Conservation (phyloP, 2,797 vertebrate species). For the Xenentodon cancila region DNA sequence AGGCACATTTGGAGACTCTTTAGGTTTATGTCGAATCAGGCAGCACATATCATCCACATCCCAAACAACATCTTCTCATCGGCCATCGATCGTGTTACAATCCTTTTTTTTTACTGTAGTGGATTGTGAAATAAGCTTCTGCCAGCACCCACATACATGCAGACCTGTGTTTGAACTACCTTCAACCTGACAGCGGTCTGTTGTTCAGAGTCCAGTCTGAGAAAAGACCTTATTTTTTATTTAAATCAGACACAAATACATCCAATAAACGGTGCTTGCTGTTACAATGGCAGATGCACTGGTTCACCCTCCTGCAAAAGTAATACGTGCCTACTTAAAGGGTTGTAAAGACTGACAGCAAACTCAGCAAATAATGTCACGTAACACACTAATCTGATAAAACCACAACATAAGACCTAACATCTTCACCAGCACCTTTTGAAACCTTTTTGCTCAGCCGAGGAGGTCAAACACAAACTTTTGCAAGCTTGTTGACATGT, state of each 20-base stretch:
- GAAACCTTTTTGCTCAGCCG: neutral
- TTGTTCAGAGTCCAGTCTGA: conserved; percentile 39
- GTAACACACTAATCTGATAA: neutral
- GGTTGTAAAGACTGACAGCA: conserved; percentile 19
- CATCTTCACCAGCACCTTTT: neutral
- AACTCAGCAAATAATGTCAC: conserved; percentile 18
- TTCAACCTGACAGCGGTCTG: conserved; percentile 40
- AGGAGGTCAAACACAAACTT: conserved; percentile 18
- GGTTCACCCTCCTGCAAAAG: conserved; percentile 25
- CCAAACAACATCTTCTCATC: conserved; percentile 23
- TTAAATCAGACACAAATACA: conserved; percentile 32
- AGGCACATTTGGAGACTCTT: neutral
- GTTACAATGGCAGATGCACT: conserved; percentile 47
- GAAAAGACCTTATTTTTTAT: conserved; percentile 49
- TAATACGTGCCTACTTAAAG: conserved; percentile 32
- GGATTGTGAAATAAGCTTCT: conserved; percentile 39
- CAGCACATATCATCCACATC: conserved; percentile 32
- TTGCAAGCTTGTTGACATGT: conserved; percentile 11
- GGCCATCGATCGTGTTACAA: conserved; percentile 32
- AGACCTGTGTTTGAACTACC: conserved; percentile 35
- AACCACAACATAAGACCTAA: neutral
- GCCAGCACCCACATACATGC: conserved; percentile 25
- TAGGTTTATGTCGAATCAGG: neutral
- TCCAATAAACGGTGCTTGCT: conserved; percentile 31
- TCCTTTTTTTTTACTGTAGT: conserved; percentile 37